Base-by-base conservation (phyloP, 2,797 vertebrate species). In the Momotus momota region DNA sequence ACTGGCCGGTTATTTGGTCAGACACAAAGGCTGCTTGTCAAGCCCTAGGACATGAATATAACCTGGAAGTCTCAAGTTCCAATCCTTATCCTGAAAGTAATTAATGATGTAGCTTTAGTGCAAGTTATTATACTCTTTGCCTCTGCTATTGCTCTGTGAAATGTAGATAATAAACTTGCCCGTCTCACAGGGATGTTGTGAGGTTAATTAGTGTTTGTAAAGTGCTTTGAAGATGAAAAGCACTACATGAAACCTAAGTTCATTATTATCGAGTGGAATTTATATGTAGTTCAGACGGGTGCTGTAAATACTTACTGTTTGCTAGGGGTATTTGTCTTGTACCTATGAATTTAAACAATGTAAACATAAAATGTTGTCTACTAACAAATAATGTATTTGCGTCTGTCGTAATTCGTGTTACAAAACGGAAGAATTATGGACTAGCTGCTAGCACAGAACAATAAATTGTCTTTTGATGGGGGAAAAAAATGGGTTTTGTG, bases 181-280 rank as follows among this genome's bases (percentile, higher is more conserved):
- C 8, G 6, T 95, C 61, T 92, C 72, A 80, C 33, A 75, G 27
- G 54, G 27, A 7, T 86, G 38, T 94, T 95, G 48, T 78, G 65
- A 94, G 79, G 92, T 95, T 91, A 93, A 94, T 97, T 88, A 75
- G 73, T 85, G 58, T 86, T 96, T 93, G 66, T 96, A 92, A 89
- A 90, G 55, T 7, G 1, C 80, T 96, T 90, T 88, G 91, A 94
- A 84, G 80, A 89, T 78, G 65, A 92, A 96, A 95, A 90, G 84
- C n/a, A n/a, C n/a, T 60, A 77, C 55, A 67, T 89, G 83, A 92
- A 96, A 87, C 61, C n/a, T 75, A 70, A 90, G 51, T 88, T 94
- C 92, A 64, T 95, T 94, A 55, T 83, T 90, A 62, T 94, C 3
- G 1, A 79, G 58, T 73, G 67, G 29, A 94, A 86, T 93, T 62